These are phyloP conservation scores for Clarias platycephalus DNA, from an alignment of 2,797 vertebrate genomes.

Conservation along the genomic window DNA sequence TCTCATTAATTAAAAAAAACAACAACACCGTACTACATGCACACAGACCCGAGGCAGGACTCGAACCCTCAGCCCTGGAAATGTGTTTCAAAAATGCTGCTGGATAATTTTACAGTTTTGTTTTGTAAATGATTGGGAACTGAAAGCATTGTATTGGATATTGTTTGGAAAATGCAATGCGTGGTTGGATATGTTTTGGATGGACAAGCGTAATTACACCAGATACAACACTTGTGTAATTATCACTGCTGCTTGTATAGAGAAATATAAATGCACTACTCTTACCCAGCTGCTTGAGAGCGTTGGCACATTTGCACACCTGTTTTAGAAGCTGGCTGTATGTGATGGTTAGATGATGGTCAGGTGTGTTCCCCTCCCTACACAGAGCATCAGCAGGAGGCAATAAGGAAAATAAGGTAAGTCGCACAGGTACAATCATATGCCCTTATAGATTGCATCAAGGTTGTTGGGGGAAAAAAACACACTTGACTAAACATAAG, in stretches of 20 bases:
- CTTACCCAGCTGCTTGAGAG: constrained; percentile 75
- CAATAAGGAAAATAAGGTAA: neutral
- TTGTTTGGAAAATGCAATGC: too few relatives aligned
- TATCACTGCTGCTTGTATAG: neutral
- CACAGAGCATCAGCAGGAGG: constrained; percentile 10
- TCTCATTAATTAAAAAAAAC: too few relatives aligned
- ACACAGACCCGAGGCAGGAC: too few relatives aligned
- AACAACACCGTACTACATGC: too few relatives aligned
- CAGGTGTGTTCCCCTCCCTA: constrained; percentile 81
- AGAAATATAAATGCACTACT: neutral
- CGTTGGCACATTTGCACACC: constrained; percentile 80
- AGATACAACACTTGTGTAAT: neutral
- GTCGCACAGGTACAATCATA: too few relatives aligned
- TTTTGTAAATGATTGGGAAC: neutral
- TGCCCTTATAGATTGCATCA: neutral
- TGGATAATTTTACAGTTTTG: neutral
- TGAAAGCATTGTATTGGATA: neutral
- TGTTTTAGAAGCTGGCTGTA: constrained; percentile 75
- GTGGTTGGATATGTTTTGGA: neutral
- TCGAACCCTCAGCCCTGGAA: too few relatives aligned
- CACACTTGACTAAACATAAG: neutral
- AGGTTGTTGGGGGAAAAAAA: neutral
- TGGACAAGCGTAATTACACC: neutral
- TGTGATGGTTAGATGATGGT: constrained; percentile 72
- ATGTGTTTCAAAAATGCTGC: too few relatives aligned